These are phyloP conservation scores for Ceratina australensis DNA, from an alignment of 1,140 invertebrate genomes.

Conservation along the genomic window DNA sequence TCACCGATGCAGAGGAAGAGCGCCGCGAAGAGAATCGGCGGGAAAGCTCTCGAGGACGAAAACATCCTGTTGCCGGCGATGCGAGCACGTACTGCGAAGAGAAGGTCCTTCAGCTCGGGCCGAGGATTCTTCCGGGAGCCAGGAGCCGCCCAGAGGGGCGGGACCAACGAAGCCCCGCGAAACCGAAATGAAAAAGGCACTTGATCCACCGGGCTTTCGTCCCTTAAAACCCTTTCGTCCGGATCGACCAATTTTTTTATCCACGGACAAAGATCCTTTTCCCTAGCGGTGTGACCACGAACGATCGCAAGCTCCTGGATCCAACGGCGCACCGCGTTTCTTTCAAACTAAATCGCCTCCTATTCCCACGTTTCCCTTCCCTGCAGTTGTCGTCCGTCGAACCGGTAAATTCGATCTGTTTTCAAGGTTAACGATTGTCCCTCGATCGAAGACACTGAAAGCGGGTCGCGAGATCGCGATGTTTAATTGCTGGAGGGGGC, in stretches of 20 bases:
- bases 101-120: conserved; percentile 30
- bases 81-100: conserved; percentile 12
- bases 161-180: conserved; percentile 26
- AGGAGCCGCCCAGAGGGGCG: conserved; percentile 28
- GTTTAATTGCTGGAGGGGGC: conserved; percentile 18
- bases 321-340: too few relatives aligned
- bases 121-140: conserved; percentile 30
- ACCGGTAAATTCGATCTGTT: too few relatives aligned
- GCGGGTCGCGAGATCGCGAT: conserved; percentile 27
- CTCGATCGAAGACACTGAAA: conserved; percentile 2
- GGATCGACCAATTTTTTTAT: background rate
- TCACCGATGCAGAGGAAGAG: conserved; percentile 70
- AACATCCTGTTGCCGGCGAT: conserved; percentile 43
- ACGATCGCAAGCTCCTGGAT: background rate
- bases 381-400: too few relatives aligned
- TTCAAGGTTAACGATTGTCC: background rate
- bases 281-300: background rate
- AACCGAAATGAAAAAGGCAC: conserved; percentile 51
- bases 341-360: too few relatives aligned
- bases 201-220: conserved; percentile 27
- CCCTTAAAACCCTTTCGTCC: background rate
- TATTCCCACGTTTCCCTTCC: too few relatives aligned
- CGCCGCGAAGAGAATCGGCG: conserved; percentile 64
- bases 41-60: conserved; percentile 58
- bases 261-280: too few relatives aligned